These are phyloP conservation scores for Callopanchax toddi DNA, from an alignment of 2,113 vertebrate genomes.

Conservation along the genomic window DNA sequence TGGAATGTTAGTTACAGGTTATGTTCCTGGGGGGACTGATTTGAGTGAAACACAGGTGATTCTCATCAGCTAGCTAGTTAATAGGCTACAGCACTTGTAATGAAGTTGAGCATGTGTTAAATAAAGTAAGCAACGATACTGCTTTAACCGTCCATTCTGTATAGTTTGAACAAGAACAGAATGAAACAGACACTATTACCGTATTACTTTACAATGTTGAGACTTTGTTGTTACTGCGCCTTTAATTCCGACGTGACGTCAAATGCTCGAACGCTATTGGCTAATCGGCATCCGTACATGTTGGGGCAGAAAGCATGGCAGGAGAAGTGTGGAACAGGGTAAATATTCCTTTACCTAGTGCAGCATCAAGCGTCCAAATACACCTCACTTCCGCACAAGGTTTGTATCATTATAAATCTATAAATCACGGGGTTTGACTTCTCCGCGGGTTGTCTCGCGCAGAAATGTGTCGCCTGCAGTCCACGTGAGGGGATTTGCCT, in stretches of 20 bases:
- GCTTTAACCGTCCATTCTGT: too few species aligned
- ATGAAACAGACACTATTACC: too few species aligned
- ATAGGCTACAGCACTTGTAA: too few species aligned
- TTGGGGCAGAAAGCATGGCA: constrained; percentile 41
- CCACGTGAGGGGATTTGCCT: constrained; percentile 22
- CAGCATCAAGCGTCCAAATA: constrained; percentile 33
- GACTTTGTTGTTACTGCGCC: background rate
- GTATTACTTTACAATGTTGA: too few species aligned
- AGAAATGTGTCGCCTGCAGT: accelerated
- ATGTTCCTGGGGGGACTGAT: too few species aligned
- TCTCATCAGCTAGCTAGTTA: too few species aligned
- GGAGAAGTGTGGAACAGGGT: constrained; percentile 57
- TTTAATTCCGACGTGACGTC: constrained; percentile 56
- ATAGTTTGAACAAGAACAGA: too few species aligned
- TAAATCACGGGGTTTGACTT: accelerated
- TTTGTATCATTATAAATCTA: accelerated
- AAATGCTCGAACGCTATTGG: constrained; percentile 35
- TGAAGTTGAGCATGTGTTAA: too few species aligned
- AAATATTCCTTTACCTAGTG: constrained; percentile 51
- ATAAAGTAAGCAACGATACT: too few species aligned
- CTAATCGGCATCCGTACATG: constrained; percentile 28
- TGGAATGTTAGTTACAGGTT: too few species aligned
- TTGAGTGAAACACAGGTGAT: too few species aligned
- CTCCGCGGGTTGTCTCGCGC: background rate
- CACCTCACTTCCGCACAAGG: constrained; percentile 41